A percentile compares a stretch with the other conserved stretches of the same genome.
These are phyloP conservation scores for Philhelius pedissequus DNA, from an alignment of 2,888 invertebrate species.

Conservation along the genomic window DNA sequence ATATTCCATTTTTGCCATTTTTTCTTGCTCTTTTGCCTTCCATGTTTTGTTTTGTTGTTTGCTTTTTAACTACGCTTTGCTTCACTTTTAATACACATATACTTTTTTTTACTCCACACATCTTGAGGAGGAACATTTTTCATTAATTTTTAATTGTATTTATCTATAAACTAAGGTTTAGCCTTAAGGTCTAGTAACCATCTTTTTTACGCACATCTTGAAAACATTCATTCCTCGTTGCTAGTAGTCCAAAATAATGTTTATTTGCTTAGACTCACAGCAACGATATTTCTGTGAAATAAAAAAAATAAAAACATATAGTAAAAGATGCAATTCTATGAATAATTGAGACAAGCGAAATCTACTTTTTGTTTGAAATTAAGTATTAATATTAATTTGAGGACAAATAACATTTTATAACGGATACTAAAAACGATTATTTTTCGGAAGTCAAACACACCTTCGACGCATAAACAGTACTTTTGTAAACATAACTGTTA, in stretches of 20 bases:
- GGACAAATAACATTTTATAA: no score
- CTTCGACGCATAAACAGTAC: no score
- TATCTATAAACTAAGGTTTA: constrained; percentile 69
- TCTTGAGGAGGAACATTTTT: constrained; percentile 66
- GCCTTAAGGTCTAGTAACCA: constrained; percentile 75
- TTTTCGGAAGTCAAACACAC: no score
- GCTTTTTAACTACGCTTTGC: constrained; percentile 56
- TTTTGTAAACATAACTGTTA: no score
- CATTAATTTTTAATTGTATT: constrained; percentile 59
- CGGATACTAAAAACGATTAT: no score
- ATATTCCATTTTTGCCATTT: constrained; percentile 38
- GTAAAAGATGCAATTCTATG: background rate
- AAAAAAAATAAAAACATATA: background rate
- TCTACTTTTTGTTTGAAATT: no score
- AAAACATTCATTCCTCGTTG: constrained; percentile 64
- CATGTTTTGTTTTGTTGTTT: constrained; percentile 26
- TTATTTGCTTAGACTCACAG: constrained; percentile 76
- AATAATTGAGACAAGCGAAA: no score
- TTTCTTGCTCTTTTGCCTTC: constrained; percentile 7
- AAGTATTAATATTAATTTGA: no score
- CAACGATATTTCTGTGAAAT: constrained; percentile 74
- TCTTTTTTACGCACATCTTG: constrained; percentile 70
- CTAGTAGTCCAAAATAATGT: constrained; percentile 49
- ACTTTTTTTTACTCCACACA: constrained; percentile 66
- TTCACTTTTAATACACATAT: constrained; percentile 49